Evolutionary conservation across 2,797 vertebrate species (phyloP).

Genomic region (Dromococcyx pavoninus): DNA sequence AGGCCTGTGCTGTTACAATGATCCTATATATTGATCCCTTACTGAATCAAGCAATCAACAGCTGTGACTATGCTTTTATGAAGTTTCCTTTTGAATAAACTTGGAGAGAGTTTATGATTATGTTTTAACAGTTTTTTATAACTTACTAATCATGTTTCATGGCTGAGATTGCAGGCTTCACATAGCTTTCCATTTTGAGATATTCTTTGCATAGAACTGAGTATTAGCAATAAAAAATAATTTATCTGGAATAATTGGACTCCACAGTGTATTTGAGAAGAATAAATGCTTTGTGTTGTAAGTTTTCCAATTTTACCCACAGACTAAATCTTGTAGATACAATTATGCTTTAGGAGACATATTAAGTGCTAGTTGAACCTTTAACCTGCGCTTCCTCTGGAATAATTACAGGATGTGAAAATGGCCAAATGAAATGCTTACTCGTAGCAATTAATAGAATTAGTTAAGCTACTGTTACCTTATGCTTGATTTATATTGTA

Average conservation of each 20-base stretch:
- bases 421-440: constrained; percentile 76
- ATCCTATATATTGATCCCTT: neutral
- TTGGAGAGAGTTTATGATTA: neutral
- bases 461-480: constrained; percentile 65
- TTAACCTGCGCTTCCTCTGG: constrained; percentile 83
- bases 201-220: neutral
- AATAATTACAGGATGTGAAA: constrained; percentile 85
- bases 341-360: constrained; percentile 67
- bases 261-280: neutral
- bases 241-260: neutral
- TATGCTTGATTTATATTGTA: constrained; percentile 49
- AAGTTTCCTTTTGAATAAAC: neutral
- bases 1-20: neutral
- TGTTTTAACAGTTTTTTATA: neutral
- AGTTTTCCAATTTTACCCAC: constrained; percentile 30
- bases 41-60: neutral
- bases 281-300: constrained; percentile 21
- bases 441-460: constrained; percentile 80
- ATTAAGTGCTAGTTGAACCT: constrained; percentile 76
- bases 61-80: neutral
- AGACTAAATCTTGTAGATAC: constrained; percentile 55
- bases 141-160: neutral
- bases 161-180: neutral
- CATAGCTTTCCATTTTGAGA: neutral
- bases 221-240: neutral